Evolutionary conservation across 2,888 invertebrate genomes (phyloP).

Genomic region (Stenchaetothrips biformis): DNA sequence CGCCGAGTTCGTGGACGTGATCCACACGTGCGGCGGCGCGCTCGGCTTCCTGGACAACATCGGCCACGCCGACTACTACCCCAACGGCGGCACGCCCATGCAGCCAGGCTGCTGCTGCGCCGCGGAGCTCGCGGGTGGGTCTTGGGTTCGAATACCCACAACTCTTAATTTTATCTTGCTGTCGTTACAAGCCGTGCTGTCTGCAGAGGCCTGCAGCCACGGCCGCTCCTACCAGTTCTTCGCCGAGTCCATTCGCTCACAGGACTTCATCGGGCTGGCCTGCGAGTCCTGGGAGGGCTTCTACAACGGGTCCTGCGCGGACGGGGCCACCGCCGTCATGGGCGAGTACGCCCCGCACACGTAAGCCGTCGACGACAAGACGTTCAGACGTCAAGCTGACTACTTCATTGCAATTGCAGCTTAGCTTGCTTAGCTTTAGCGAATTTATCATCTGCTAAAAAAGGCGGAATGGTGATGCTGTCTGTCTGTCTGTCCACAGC

Average conservation of each 20-base stretch:
- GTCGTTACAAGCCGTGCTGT: constrained; percentile 29
- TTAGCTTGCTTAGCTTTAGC: too few relatives aligned
- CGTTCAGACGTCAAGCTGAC: too few relatives aligned
- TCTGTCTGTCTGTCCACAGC: constrained; percentile 31
- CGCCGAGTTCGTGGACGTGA: constrained; percentile 66
- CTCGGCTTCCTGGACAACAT: constrained; percentile 57
- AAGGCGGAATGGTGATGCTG: neutral
- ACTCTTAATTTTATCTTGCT: too few relatives aligned
- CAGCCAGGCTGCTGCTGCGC: constrained; percentile 63
- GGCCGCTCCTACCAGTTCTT: constrained; percentile 59
- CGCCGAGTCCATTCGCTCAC: constrained; percentile 58
- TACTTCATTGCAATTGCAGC: too few relatives aligned
- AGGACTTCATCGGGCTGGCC: constrained; percentile 52
- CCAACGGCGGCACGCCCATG: constrained; percentile 60
- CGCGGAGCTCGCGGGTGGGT: constrained; percentile 44
- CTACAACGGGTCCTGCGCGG: constrained; percentile 46
- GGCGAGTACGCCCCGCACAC: constrained; percentile 48
- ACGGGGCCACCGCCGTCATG: constrained; percentile 47
- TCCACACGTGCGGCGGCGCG: constrained; percentile 66
- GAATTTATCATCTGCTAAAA: too few relatives aligned
- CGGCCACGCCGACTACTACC: constrained; percentile 71
- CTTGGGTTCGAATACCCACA: too few relatives aligned
- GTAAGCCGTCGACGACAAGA: neutral
- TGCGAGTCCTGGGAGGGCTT: constrained; percentile 55
- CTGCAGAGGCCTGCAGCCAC: constrained; percentile 65